phyloP scores from a whole-genome alignment of 2,797 vertebrate genomes.

The Sebastes glaucus region DNA sequence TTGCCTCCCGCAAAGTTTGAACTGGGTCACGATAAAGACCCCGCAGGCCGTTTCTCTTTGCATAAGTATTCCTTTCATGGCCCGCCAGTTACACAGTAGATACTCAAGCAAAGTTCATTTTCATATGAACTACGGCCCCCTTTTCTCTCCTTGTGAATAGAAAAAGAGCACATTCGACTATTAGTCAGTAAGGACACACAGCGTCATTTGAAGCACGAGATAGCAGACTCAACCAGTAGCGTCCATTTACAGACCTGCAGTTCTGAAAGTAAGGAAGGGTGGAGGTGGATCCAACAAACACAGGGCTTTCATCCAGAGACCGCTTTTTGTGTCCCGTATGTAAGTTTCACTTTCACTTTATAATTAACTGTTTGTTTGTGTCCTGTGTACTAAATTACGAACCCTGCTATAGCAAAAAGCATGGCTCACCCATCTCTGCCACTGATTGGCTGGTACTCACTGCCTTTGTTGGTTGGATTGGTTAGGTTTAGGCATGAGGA shows the following conservation, averaged over 20 bases:
- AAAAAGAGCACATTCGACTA: neutral
- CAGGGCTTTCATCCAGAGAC: too few species aligned
- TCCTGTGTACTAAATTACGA: too few species aligned
- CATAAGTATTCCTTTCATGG: conserved; percentile 73
- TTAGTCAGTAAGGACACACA: conserved; percentile 8
- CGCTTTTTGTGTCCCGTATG: too few species aligned
- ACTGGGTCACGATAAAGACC: conserved; percentile 69
- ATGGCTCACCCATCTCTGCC: too few species aligned
- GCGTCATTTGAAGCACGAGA: neutral
- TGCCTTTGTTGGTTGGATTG: too few species aligned
- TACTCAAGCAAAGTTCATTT: conserved; percentile 58
- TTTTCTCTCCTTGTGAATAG: conserved; percentile 10
- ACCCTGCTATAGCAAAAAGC: too few species aligned
- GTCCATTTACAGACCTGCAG: neutral
- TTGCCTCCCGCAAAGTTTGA: conserved; percentile 70
- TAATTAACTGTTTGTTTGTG: too few species aligned
- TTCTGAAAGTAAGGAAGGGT: neutral
- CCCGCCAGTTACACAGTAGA: conserved; percentile 64
- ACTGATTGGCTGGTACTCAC: too few species aligned
- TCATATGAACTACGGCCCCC: conserved; percentile 51
- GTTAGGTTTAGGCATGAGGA: too few species aligned
- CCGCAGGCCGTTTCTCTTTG: conserved; percentile 69
- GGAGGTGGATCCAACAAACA: too few species aligned
- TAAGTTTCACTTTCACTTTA: too few species aligned
- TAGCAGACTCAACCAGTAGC: neutral